A percentile compares a stretch with the other conserved stretches of the same genome.
Evolutionary conservation across 2,797 vertebrate species (phyloP).

Genomic region (Muscicapa comitata): DNA sequence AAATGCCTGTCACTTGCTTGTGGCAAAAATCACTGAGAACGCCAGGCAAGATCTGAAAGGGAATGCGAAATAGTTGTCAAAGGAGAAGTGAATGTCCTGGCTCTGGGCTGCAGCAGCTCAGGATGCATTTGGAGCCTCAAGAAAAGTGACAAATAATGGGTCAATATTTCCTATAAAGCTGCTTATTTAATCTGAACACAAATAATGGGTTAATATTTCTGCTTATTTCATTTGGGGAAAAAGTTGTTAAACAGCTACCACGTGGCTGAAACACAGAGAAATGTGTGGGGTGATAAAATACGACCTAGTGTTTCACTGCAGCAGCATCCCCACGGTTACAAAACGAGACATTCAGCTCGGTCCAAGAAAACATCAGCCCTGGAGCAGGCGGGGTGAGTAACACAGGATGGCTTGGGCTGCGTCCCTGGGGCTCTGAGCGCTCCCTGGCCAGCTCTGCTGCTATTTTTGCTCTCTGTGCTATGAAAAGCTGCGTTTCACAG

Average conservation of each 20-base stretch:
- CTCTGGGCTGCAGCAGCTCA: background rate
- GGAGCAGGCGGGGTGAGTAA: background rate
- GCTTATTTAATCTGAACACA: background rate
- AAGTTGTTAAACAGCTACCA: background rate
- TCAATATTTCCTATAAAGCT: background rate
- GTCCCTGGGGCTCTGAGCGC: background rate
- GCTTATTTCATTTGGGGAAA: background rate
- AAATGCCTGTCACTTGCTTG: background rate
- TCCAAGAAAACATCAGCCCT: background rate
- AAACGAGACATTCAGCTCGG: background rate
- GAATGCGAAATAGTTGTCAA: background rate
- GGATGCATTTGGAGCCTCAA: background rate
- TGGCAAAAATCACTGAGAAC: background rate
- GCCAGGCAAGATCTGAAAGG: background rate
- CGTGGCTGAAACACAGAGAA: background rate
- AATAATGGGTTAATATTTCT: background rate
- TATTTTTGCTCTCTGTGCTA: background rate
- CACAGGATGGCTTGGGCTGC: accelerated
- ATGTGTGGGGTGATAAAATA: background rate
- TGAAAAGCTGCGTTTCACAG: background rate
- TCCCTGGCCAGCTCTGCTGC: background rate
- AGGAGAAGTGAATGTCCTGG: background rate
- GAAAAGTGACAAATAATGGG: background rate
- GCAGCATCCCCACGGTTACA: background rate
- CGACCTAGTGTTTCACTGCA: background rate